These are phyloP conservation scores for Platycercus adscitus DNA, from an alignment of 2,113 vertebrate genomes.

Conservation along the genomic window DNA sequence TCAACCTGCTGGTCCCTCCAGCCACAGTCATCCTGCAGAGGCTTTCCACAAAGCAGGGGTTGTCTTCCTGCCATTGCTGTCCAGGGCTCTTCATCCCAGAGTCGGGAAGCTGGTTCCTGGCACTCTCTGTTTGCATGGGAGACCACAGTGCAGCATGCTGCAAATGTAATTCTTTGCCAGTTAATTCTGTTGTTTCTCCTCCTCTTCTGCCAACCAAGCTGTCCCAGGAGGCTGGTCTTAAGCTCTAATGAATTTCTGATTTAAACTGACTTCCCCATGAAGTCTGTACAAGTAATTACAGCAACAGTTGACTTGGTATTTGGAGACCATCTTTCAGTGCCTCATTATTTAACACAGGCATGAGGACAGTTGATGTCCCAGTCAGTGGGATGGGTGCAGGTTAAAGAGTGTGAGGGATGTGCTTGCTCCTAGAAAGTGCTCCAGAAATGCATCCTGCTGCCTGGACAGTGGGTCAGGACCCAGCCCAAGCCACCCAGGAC, in stretches of 20 bases:
- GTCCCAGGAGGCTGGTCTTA: not conserved
- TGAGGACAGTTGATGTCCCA: not conserved
- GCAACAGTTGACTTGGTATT: accelerated
- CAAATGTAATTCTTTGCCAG: not conserved
- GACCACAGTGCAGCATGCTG: accelerated
- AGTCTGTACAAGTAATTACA: not conserved
- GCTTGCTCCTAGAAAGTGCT: not conserved
- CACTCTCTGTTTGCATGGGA: accelerated
- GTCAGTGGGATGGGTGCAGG: not conserved
- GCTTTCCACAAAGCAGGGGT: not conserved
- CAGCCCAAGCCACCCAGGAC: too few species aligned
- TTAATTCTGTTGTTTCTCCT: not conserved
- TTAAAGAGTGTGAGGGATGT: not conserved
- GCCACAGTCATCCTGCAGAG: accelerated
- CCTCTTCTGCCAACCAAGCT: not conserved
- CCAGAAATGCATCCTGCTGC: not conserved
- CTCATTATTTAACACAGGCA: accelerated
- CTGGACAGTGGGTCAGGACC: not conserved
- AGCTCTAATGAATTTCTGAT: not conserved
- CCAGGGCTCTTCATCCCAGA: accelerated
- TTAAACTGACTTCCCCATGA: not conserved
- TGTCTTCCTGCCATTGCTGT: accelerated
- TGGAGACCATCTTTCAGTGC: not conserved
- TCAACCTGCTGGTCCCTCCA: not conserved
- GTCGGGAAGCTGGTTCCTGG: not conserved